Conservation (phyloP, 2,113 vertebrate genomes). For the Cathartes aura region DNA sequence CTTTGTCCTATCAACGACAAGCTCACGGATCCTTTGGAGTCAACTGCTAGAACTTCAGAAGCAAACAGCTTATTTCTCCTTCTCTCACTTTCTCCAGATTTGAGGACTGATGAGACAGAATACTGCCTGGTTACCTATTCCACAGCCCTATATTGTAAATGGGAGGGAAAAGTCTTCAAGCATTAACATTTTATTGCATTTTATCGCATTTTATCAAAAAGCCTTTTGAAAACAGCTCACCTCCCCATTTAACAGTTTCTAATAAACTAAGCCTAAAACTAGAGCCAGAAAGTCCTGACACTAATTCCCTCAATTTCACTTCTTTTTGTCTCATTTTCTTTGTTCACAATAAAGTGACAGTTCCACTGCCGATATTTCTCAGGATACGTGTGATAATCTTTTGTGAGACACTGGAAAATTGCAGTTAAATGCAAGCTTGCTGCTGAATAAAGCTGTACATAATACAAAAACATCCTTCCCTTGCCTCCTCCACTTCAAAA, state of each 20-base stretch:
- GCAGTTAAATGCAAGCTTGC: neutral
- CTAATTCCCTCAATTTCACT: neutral
- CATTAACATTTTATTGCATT: neutral
- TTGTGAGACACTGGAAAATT: neutral
- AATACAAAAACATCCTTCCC: neutral
- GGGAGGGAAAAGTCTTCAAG: neutral
- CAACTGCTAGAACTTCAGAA: neutral
- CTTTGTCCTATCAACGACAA: neutral
- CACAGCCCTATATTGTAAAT: neutral
- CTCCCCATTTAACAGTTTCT: neutral
- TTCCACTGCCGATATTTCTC: neutral
- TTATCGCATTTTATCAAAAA: neutral
- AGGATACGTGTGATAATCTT: neutral
- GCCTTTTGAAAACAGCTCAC: neutral
- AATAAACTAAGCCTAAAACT: neutral
- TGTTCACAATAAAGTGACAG: neutral
- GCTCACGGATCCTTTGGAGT: neutral
- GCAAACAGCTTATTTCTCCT: neutral
- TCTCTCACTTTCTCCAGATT: neutral
- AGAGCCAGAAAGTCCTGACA: neutral
- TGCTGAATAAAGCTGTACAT: neutral
- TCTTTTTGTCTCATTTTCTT: neutral
- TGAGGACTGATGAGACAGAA: neutral
- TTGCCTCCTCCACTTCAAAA: neutral
- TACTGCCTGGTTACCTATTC: neutral